Base-by-base conservation (phyloP, 2,888 invertebrate genomes). In the Merodon equestris region DNA sequence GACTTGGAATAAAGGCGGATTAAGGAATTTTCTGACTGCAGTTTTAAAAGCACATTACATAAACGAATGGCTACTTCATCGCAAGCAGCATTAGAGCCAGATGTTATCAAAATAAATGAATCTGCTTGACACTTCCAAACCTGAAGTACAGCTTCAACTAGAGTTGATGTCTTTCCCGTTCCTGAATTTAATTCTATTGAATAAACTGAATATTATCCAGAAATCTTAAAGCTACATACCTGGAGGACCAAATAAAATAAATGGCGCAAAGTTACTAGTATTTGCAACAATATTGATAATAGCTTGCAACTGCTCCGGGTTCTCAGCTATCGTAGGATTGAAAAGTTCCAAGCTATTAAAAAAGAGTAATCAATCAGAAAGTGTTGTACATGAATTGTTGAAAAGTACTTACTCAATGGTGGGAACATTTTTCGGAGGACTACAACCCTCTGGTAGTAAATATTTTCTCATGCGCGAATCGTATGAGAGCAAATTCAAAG, bases 181-280 rank as follows among this genome's bases (percentile, higher is more conserved):
- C 92, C 77, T 91, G 83, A 82, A 58, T n/a, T n/a, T n/a, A n/a
- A n/a, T n/a, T n/a, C n/a, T n/a, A n/a, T n/a, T n/a, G n/a, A n/a
- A n/a, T n/a, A n/a, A n/a, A n/a, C n/a, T n/a, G n/a, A n/a, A n/a
- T n/a, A n/a, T n/a, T n/a, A n/a, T n/a, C n/a, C n/a, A n/a, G n/a
- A n/a, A n/a, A n/a, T n/a, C n/a, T n/a, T n/a, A n/a, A n/a, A n/a
- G n/a, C n/a, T n/a, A n/a, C n/a, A 12, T 93, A 75, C 96, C 97
- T 53, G 97, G 96, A 42, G 97, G 97, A 1, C 97, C 97, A 88
- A 94, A 96, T 47, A 97, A 90, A 38, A 96, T 91, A 84, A 95
- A 97, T 0, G 97, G 96, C 0, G 91, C 91, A 0, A 91, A 91
- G 4, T 91, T 90, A 0, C 92, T 91, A 0, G 92, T 90, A 9